Percentiles rank a stretch among this genome's conserved stretches.
phyloP scores from a whole-genome alignment of 2,888 invertebrate genomes.

The Drosophila ezoana region DNA sequence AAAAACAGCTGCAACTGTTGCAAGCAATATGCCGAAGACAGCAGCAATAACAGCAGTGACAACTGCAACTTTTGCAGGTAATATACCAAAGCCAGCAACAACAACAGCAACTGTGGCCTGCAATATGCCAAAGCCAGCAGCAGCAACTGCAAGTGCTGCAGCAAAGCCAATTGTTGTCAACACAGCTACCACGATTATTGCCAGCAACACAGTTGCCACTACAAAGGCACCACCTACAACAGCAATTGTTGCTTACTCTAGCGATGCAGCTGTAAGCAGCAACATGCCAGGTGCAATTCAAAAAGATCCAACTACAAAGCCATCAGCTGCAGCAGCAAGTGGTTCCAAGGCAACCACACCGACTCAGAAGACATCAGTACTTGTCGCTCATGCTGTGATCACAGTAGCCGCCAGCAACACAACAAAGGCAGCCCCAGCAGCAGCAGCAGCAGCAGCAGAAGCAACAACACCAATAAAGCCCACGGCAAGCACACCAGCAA shows the following conservation, averaged over 20 bases:
- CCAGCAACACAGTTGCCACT: not conserved
- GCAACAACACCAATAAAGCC: slow-evolving; percentile 3
- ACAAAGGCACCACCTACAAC: slow-evolving; percentile 1
- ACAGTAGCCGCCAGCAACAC: slow-evolving; percentile 4
- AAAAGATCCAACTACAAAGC: slow-evolving; percentile 2
- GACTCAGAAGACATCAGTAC: slow-evolving; percentile 8
- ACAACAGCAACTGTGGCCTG: slow-evolving; percentile 6
- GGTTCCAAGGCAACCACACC: slow-evolving; percentile 7
- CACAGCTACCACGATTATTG: too few relatives aligned
- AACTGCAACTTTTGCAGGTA: not conserved
- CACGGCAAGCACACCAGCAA: slow-evolving; percentile 1
- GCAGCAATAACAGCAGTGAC: slow-evolving; percentile 4
- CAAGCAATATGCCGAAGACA: slow-evolving; percentile 3
- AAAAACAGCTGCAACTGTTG: not conserved
- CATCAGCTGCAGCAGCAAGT: slow-evolving; percentile 14
- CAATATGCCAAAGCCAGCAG: not conserved
- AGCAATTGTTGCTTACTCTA: not conserved
- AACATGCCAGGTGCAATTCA: not conserved
- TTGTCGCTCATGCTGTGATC: slow-evolving; percentile 1
- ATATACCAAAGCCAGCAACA: not conserved
- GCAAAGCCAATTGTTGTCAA: too few relatives aligned
- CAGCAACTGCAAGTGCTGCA: slow-evolving; percentile 1
- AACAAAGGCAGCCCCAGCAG: slow-evolving; percentile 12
- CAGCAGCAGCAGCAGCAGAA: slow-evolving; percentile 14
- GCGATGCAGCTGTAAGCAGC: not conserved